These are phyloP conservation scores for Ricordea florida DNA, from an alignment of 92 coral and sea anemone genomes.

Conservation along the genomic window DNA sequence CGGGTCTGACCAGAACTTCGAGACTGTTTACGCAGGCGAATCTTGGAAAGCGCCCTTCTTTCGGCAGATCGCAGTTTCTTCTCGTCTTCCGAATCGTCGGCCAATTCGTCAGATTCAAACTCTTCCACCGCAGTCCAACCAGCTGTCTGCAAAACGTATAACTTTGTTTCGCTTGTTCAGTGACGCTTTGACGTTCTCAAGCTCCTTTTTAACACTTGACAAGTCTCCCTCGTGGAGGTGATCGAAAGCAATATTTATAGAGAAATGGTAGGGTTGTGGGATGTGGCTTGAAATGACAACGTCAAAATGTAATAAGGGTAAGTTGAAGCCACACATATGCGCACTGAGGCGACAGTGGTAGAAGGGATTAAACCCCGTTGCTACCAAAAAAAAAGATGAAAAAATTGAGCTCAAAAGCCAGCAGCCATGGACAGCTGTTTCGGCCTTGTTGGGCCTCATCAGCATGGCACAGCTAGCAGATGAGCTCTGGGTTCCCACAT, in stretches of 20 bases:
- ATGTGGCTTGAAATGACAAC: not conserved
- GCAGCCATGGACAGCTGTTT: too few relatives aligned
- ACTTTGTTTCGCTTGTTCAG: conserved; percentile 11
- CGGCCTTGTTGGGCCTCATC: too few relatives aligned
- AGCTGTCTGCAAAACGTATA: conserved; percentile 37
- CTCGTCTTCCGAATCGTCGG: conserved; percentile 45
- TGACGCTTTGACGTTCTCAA: not conserved
- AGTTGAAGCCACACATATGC: too few relatives aligned
- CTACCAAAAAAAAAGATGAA: too few relatives aligned
- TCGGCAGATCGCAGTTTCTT: conserved; percentile 52
- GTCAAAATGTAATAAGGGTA: not conserved
- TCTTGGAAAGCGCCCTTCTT: conserved; percentile 35
- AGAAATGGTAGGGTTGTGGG: too few relatives aligned
- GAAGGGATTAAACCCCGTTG: too few relatives aligned
- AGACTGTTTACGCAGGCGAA: not conserved
- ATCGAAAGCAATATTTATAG: not conserved
- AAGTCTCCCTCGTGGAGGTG: too few relatives aligned
- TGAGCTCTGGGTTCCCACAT: too few relatives aligned
- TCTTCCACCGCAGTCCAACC: conserved; percentile 47
- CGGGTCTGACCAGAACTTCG: conserved; percentile 4
- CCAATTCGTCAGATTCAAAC: conserved; percentile 43
- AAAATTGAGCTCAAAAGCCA: too few relatives aligned
- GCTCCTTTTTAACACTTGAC: conserved; percentile 2
- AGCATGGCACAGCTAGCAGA: too few relatives aligned
- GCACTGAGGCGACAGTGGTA: too few relatives aligned